Conservation (phyloP, 2,113 vertebrate species). For the Pyxicephalus adspersus region DNA sequence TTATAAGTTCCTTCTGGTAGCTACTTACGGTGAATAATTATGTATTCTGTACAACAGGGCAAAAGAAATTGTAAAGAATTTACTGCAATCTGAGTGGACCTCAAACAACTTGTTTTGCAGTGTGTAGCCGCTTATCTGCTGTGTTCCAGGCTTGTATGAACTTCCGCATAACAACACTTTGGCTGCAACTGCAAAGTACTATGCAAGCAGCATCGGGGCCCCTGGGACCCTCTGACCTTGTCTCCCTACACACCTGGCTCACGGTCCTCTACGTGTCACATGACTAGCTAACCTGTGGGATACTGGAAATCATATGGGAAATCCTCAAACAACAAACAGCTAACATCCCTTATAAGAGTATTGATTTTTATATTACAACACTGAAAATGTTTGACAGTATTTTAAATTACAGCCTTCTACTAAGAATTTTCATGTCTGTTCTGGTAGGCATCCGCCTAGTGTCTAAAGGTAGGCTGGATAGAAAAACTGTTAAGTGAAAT, state of each 20-base stretch:
- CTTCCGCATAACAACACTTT: background rate
- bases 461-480: background rate
- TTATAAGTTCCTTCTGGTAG: no score
- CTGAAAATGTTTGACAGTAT: slow-evolving; percentile 70
- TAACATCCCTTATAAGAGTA: slow-evolving; percentile 68
- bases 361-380: slow-evolving; percentile 73
- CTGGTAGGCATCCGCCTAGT: background rate
- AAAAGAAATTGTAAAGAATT: no score
- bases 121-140: background rate
- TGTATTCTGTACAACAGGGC: no score
- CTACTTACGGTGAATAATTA: no score
- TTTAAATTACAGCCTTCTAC: slow-evolving; percentile 69
- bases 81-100: no score
- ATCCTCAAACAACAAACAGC: slow-evolving; percentile 67
- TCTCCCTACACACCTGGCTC: slow-evolving; percentile 46
- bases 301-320: slow-evolving; percentile 60
- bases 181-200: slow-evolving; percentile 45
- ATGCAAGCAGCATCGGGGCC: background rate
- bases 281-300: slow-evolving; percentile 60
- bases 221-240: background rate
- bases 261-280: slow-evolving; percentile 1
- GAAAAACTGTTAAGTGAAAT: slow-evolving; percentile 10
- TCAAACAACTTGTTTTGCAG: no score
- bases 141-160: background rate
- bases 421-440: slow-evolving; percentile 56